Percentiles rank a stretch among this genome's conserved stretches.
Conservation (phyloP, 1,140 invertebrate genomes). For the Pteromalus puparum region DNA sequence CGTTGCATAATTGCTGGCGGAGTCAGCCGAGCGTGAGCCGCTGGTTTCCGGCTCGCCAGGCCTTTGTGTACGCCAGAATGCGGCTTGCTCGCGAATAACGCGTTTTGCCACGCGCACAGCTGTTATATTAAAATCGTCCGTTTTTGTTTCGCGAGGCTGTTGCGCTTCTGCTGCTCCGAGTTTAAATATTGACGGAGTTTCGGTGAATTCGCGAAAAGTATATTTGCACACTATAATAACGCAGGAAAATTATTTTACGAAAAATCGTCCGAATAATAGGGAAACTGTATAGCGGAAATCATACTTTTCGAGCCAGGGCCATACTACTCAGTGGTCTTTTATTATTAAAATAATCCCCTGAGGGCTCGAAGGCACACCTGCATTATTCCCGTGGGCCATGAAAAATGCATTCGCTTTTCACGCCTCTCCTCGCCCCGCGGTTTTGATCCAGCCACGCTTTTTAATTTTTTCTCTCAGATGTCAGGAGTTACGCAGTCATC, state of each 20-base stretch:
- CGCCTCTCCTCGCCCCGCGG: neutral
- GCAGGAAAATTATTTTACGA: too few species aligned
- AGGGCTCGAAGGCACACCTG: neutral
- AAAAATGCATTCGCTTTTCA: slow-evolving; percentile 46
- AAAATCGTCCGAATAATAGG: too few species aligned
- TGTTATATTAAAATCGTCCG: neutral
- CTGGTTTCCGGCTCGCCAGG: slow-evolving; percentile 66
- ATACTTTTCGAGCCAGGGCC: neutral
- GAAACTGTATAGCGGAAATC: neutral
- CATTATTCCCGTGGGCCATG: slow-evolving; percentile 34
- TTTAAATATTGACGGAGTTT: neutral
- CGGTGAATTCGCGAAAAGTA: neutral
- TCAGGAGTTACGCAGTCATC: too few species aligned
- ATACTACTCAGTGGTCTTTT: slow-evolving; percentile 29
- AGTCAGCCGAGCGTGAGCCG: slow-evolving; percentile 63
- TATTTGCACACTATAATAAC: too few species aligned
- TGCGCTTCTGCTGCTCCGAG: neutral
- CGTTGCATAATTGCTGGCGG: slow-evolving; percentile 69
- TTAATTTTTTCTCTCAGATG: slow-evolving; percentile 11
- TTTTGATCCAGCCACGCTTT: neutral
- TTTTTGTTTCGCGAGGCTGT: neutral
- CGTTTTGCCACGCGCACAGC: slow-evolving; percentile 58
- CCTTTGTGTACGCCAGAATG: slow-evolving; percentile 56
- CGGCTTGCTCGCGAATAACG: slow-evolving; percentile 51
- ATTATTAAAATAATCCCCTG: slow-evolving; percentile 43